Base-by-base conservation (phyloP, 2,888 invertebrate species). In the Pristionchus fissidentatus region DNA sequence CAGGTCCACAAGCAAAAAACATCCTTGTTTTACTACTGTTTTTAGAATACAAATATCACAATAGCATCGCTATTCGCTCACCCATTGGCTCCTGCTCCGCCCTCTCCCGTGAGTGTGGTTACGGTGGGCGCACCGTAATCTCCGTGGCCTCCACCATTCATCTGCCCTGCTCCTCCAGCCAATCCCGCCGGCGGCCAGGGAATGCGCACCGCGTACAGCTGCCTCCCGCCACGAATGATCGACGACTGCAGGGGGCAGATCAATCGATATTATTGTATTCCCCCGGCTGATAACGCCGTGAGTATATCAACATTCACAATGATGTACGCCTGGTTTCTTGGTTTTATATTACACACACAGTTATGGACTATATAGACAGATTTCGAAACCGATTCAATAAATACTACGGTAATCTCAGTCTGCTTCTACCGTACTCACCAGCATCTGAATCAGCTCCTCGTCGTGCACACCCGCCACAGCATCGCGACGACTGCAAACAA, bases 371-470 rank as follows among this genome's bases (percentile, higher is more conserved):
- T n/a, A n/a, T n/a, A n/a, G n/a, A n/a, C n/a, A n/a, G n/a, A n/a
- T n/a, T n/a, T 57, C 55, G 35, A 19, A 35, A 10, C 5, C 35
- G 13, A 35, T 35, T 62, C 62, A 35, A 62, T 62, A 3, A n/a
- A 26, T 57, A 22, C 57, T 26, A 15, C 62, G 4, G 19, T 52
- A 52, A n/a, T 52, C 52, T 52, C 52, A 5, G 52, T 52, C n/a
- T 22, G 8, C 52, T 22, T 38, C 38, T 38, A 29, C 75, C 22
- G 41, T 10, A 43, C 80, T 62, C 80, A 81, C 80, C n/a, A 81
- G 22, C 80, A 81, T 81, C 60, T 46, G 46, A 26, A 81, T 60
- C 22, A 81, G 62, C 26, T 81, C 80, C 46, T 81, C 80, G 19
- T 81, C 46, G 32, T 46, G 19, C 3, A 81, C 80, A 13, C 46